Base-by-base conservation (phyloP, 2,888 invertebrate species). In the Laspeyria flexula region DNA sequence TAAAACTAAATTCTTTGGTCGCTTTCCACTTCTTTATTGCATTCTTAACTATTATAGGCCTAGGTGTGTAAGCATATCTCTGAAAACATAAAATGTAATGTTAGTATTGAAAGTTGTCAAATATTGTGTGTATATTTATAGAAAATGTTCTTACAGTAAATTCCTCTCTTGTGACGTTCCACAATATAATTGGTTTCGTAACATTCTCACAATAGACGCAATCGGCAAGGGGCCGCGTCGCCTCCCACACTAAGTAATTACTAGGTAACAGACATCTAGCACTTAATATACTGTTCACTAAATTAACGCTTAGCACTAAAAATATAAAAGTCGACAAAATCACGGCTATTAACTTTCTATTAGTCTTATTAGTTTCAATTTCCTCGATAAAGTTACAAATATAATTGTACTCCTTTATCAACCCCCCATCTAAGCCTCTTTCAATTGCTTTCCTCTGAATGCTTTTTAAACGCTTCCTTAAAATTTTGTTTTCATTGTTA, bases 231-330 rank as follows among this genome's bases (percentile, higher is more conserved):
- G 97, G 97, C 64, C 97, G 93, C 15, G 97, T 96, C 43, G 96
- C 96, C 89, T 98, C 97, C 97, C 97, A 97, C 62, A 97, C 90
- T 54, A 97, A 92, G 82, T 96, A 96, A 91, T 97, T 97, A 84
- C 96, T 96, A 61, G 96, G 95, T 77, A 97, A 78, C 60, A 97
- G 86, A 86, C 98, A 98, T 75, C 96, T 94, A 61, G 94, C 91
- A 71, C 94, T 93, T 65, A 94, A 69, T 61, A 94, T 62, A 79
- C 74, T 81, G 57, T 84, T 76, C 23, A 81, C 66, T 51, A 76
- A 66, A 66, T 63, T 73, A 45, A 77, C 48, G 63, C 79, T 74
- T 73, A 82, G 45, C 42, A 76, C 73, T 71, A 83, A 59, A 41
- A 79, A 64, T 55, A 81, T 48, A 65, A 84, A 73, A 42, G 75